Base-by-base conservation (phyloP, 2,888 invertebrate genomes). In the Auanema freiburgensis region DNA sequence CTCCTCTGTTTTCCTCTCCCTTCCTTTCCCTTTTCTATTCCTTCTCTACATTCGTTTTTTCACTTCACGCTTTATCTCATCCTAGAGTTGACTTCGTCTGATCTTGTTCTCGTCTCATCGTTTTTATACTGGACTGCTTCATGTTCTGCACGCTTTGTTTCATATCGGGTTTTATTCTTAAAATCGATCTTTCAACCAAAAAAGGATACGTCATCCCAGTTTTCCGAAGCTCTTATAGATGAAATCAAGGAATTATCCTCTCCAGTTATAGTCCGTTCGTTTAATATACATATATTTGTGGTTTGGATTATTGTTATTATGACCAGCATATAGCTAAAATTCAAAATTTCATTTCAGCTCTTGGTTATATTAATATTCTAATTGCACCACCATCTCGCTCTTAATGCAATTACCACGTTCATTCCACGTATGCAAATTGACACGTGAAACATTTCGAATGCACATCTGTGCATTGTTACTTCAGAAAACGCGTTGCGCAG, bases 41-140 rank as follows among this genome's bases (percentile, higher is more conserved):
- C 24, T 24, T 53, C 10, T 12, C 53, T 23, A 24, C 11, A n/a
- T 16, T n/a, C 53, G 10, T 23, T 16, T n/a, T 23, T 21, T 40
- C 51, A 23, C 46, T 46, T 21, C 41, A 16, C 42, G 18, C 24
- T 14, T 42, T 59, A 52, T 44, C 24, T 25, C 50, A 16, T 14
- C 5, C 33, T 21, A 24, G 33, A 54, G 33, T 33, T 14, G 54
- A 10, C 24, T 33, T 33, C 41, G 40, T 41, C 14, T 51, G 14
- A 21, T 43, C 53, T 52, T 43, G 53, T 23, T 44, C 57, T 11
- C 41, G 44, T 16, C 59, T 21, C 41, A 59, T 52, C 42, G 51
- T 52, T 21, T 16, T 59, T n/a, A n/a, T 52, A n/a, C 21, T 59
- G 11, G 52, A 21, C 52, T 42, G 18, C 41, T 21, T 59, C 40